Evolutionary conservation across 2,888 invertebrate species (phyloP), one percentile per base, ranked within the genome.

Genomic region (Pristionchus mayeri): DNA sequence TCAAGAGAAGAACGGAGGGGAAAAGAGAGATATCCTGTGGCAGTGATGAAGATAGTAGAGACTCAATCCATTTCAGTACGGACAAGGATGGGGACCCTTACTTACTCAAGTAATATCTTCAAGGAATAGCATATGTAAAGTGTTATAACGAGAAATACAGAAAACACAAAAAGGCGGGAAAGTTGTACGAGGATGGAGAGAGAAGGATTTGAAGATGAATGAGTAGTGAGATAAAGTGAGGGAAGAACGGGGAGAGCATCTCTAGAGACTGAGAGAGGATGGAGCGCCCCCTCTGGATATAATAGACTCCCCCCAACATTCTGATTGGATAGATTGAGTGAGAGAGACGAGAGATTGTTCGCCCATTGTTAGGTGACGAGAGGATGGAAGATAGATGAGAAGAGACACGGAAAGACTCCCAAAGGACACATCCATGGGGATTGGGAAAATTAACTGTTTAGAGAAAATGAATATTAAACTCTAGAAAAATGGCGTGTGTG

Each of bases 101-200:
- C n/a, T n/a, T n/a, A n/a, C n/a, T n/a, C n/a, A n/a, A n/a, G n/a
- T n/a, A n/a, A n/a, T n/a, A n/a, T n/a, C n/a, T n/a, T n/a, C n/a
- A n/a, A n/a, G n/a, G n/a, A n/a, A n/a, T n/a, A n/a, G n/a, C n/a
- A n/a, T n/a, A n/a, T n/a, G n/a, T n/a, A n/a, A n/a, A n/a, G n/a
- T n/a, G n/a, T n/a, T n/a, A n/a, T n/a, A n/a, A n/a, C n/a, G n/a
- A n/a, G n/a, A n/a, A n/a, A n/a, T n/a, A n/a, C n/a, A n/a, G n/a
- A n/a, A n/a, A n/a, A n/a, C n/a, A n/a, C n/a, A 63, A 63, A 60
- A 63, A 30, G 60, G 60, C 60, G 60, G 60, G 60, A 63, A 63
- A 63, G 16, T 34, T 30, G 60, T 63, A 30, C 30, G 37, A 63
- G 34, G 30, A 63, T 16, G 60, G 30, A 63, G 34, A 34, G 30